These are phyloP conservation scores for Heteronetta atricapilla DNA, from an alignment of 2,113 vertebrate species.

Conservation along the genomic window DNA sequence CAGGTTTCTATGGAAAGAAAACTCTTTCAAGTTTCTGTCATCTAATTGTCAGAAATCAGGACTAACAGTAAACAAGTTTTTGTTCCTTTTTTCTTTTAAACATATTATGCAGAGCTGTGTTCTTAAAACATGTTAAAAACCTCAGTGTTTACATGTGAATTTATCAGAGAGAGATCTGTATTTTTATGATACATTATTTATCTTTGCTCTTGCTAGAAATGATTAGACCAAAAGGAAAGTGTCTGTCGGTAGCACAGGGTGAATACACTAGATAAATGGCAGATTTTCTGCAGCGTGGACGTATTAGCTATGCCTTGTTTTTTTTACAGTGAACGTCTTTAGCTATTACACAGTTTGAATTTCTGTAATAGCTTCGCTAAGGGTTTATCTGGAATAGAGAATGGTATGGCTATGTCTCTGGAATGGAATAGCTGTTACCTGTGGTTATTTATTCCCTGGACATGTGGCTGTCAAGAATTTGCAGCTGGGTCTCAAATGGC, in stretches of 20 bases:
- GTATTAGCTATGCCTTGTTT: background rate
- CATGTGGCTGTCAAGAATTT: background rate
- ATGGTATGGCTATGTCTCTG: background rate
- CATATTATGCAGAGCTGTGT: rapidly evolving
- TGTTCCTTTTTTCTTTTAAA: background rate
- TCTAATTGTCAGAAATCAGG: background rate
- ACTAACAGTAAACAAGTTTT: background rate
- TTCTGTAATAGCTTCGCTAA: background rate
- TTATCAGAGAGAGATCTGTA: background rate
- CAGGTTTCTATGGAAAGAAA: background rate
- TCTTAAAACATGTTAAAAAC: background rate
- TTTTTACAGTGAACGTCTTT: background rate
- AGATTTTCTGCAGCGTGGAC: background rate
- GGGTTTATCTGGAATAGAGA: background rate
- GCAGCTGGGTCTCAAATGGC: background rate
- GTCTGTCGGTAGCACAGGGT: background rate
- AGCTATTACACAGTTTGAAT: background rate
- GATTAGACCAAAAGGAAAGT: background rate
- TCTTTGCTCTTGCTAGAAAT: background rate
- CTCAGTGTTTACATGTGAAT: background rate
- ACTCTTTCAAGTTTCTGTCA: background rate
- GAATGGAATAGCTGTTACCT: background rate
- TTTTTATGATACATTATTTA: background rate
- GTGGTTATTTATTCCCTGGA: background rate
- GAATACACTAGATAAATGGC: background rate